Conservation (phyloP, 2,797 vertebrate species). For the Gastrophryne carolinensis region DNA sequence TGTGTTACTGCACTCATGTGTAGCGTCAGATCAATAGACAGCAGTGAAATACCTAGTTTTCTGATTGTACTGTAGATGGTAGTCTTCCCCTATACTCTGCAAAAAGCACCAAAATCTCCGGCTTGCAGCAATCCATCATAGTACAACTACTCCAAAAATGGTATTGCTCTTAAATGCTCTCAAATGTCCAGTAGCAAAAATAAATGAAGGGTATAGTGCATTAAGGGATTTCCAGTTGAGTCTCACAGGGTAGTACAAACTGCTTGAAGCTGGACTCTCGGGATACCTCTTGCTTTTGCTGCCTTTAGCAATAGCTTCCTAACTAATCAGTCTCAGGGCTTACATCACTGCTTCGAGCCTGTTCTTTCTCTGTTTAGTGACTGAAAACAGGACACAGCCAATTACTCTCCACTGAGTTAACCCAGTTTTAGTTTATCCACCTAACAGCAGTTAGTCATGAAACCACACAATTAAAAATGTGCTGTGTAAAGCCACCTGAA, state of each 20-base stretch:
- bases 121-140: slow-evolving; percentile 68
- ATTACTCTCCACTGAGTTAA: slow-evolving; percentile 64
- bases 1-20: background rate
- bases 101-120: slow-evolving; percentile 56
- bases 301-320: slow-evolving; percentile 66
- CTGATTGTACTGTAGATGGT: slow-evolving; percentile 67
- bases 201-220: slow-evolving; percentile 67
- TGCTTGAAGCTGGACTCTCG: slow-evolving; percentile 53
- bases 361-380: slow-evolving; percentile 66
- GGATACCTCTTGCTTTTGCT: slow-evolving; percentile 61
- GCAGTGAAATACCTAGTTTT: slow-evolving; percentile 55
- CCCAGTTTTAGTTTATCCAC: slow-evolving; percentile 62
- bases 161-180: slow-evolving; percentile 63
- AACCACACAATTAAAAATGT: slow-evolving; percentile 60
- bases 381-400: slow-evolving; percentile 70
- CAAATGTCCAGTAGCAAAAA: slow-evolving; percentile 69
- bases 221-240: slow-evolving; percentile 65
- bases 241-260: slow-evolving; percentile 59
- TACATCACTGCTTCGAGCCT: slow-evolving; percentile 69
- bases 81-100: slow-evolving; percentile 60
- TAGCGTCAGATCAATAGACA: slow-evolving; percentile 22
- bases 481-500: slow-evolving; percentile 51
- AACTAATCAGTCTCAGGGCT: slow-evolving; percentile 74
- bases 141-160: slow-evolving; percentile 57
- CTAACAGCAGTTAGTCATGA: slow-evolving; percentile 57